Evolutionary conservation across 2,888 invertebrate species (phyloP), one percentile per base, ranked within the genome.

Genomic region (Drosophila sordidula): DNA sequence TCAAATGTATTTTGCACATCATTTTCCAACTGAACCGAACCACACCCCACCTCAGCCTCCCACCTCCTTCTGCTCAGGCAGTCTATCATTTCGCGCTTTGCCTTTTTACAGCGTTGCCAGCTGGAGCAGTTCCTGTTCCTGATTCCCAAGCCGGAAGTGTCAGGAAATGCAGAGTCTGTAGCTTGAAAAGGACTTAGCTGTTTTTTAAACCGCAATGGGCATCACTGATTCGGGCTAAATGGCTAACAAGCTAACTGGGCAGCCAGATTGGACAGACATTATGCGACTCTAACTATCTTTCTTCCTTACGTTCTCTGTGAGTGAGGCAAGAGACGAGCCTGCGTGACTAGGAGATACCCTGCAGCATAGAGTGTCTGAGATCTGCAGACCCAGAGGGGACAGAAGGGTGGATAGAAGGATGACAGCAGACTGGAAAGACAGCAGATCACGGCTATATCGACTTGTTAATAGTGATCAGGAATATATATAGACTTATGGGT

Each of bases 1-100:
- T 56, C 56, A 64, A 64, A 71, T 68, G 54, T 78, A 70, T 84
- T 84, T 78, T 55, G 54, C 67, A 66, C 61, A 52, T 77, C 74
- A 76, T 52, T 65, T 61, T 18, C 16, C 44, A 38, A 4, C 42
- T 16, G 36, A 16, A n/a, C 14, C 42, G 8, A 12, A 3, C 22
- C 16, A 39, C 18, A 14, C n/a, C 2, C 22, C n/a, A 18, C 18
- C 9, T 1, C 22, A 11, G 4, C 38, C 11, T 8, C 8, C 36
- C 41, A n/a, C 26, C 34, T 25, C 9, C 5, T n/a, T n/a, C n/a
- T n/a, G n/a, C n/a, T 38, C 55, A 16, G 46, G 29, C 51, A 56
- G 66, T 45, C 56, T 42, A 58, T 68, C 61, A 54, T 34, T 62
- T 73, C 18, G 9, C 22, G 50, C 55, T 64, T 51, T 32, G 46